Evolutionary conservation across 2,888 invertebrate genomes (phyloP), one percentile per base, ranked within the genome.

Genomic region (Dicyrtoma fusca): DNA sequence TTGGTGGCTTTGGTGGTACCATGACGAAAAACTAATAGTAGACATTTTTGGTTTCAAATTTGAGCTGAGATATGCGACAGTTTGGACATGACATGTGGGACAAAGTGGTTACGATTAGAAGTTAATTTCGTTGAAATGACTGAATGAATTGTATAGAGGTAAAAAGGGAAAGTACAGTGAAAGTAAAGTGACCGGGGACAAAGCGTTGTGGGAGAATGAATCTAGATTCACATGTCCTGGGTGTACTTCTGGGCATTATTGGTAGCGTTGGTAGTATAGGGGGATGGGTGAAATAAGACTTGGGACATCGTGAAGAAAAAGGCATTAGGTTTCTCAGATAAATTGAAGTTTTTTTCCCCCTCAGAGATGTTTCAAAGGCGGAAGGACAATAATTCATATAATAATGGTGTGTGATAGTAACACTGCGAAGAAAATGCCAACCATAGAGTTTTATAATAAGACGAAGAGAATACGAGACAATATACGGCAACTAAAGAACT

Each of bases 401-500:
- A 34, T 47, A 45, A 63, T 63, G 47, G 63, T 47, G 42, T 47
- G 42, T 68, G 77, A 77, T 79, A 78, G 75, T 80, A 79, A 80
- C 78, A 78, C 80, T 80, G 80, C 77, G 77, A 79, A 74, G 69
- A 75, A 72, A 55, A 42, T 25, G 44, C 23, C 68, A 57, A 68
- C 74, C 66, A 71, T 74, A 71, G 68, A 71, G 71, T 62, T 53
- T 45, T 34, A 42, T 17, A 17, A 44, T 17, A 63, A 25, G 19
- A 19, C n/a, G 25, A 26, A 61, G 49, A 49, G 49, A 49, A n/a
- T n/a, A n/a, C n/a, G n/a, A n/a, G n/a, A 19, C n/a, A 49, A 19
- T n/a, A 8, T 26, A 59, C 25, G 34, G 59, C 59, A 23, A 42
- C 64, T 57, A 57, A 34, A 34, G 34, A 34, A 34, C 34, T 34